Evolutionary conservation across 2,797 vertebrate genomes (phyloP).

Genomic region (Rousettus madagascariensis): DNA sequence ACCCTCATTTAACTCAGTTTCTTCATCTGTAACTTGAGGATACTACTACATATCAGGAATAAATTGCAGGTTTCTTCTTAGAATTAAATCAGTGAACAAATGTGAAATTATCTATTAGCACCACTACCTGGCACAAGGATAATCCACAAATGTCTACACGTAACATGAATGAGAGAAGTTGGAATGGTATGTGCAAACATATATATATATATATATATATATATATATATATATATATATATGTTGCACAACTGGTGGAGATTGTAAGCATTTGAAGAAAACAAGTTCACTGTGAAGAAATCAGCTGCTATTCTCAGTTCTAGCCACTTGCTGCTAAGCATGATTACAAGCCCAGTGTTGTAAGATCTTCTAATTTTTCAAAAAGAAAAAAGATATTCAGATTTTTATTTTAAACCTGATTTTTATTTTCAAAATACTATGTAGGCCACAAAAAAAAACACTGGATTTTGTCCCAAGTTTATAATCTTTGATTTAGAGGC

Average conservation of each 20-base stretch:
- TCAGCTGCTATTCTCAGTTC: background rate
- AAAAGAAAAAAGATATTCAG: background rate
- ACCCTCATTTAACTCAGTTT: constrained; percentile 28
- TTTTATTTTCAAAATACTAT: constrained; percentile 51
- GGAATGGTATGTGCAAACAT: background rate
- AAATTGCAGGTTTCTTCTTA: background rate
- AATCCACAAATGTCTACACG: background rate
- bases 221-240: background rate
- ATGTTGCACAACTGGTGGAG: background rate
- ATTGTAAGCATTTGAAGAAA: constrained; percentile 15
- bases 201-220: background rate
- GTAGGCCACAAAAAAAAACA: constrained; percentile 36
- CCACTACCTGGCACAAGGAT: background rate
- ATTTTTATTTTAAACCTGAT: constrained; percentile 48
- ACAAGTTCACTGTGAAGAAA: background rate
- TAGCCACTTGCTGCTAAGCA: background rate
- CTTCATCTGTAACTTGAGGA: constrained; percentile 25
- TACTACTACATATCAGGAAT: background rate
- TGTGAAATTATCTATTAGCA: constrained; percentile 10
- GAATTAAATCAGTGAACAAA: constrained; percentile 36
- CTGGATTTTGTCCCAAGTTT: constrained; percentile 14
- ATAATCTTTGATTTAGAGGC: constrained; percentile 18
- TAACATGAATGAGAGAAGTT: background rate
- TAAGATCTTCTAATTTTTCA: constrained; percentile 28
- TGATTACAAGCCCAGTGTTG: background rate